A percentile compares a stretch with the other conserved stretches of the same genome.
Evolutionary conservation across 2,113 vertebrate species (phyloP).

Genomic region (Microcebus ravelobensis): DNA sequence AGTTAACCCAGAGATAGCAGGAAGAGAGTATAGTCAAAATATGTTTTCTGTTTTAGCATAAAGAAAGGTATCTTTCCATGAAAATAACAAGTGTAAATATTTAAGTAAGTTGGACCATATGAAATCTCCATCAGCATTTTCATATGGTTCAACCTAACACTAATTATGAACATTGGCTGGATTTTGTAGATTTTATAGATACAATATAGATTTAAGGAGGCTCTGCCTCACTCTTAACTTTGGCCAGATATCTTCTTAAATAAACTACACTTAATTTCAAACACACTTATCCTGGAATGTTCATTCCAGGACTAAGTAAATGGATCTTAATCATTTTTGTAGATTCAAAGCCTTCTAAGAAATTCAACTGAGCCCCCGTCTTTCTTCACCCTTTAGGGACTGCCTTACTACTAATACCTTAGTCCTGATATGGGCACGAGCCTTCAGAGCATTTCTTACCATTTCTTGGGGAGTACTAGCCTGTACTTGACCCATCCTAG

Average conservation of each 20-base stretch:
- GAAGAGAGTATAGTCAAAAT: not conserved
- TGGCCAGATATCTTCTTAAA: conserved; percentile 52
- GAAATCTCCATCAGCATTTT: conserved; percentile 54
- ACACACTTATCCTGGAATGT: not conserved
- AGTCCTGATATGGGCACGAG: not conserved
- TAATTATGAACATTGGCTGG: conserved; percentile 58
- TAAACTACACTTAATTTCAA: conserved; percentile 52
- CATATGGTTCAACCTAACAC: conserved; percentile 5
- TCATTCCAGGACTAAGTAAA: not conserved
- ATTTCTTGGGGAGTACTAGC: not conserved
- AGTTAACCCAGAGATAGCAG: not conserved
- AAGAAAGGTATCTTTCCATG: conserved; percentile 24
- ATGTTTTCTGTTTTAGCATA: not conserved
- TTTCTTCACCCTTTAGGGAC: conserved; percentile 5
- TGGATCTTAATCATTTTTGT: not conserved
- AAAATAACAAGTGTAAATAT: conserved; percentile 52
- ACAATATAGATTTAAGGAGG: conserved; percentile 37
- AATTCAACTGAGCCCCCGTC: not conserved
- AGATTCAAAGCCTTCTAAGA: conserved; percentile 46
- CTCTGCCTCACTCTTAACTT: conserved; percentile 37
- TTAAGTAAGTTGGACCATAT: conserved; percentile 57
- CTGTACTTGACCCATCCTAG: not conserved
- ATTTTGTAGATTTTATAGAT: conserved; percentile 54
- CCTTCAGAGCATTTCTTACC: not conserved
- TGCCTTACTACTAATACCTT: conserved; percentile 2